phyloP scores from a whole-genome alignment of 2,113 vertebrate species.

The Canis aureus region DNA sequence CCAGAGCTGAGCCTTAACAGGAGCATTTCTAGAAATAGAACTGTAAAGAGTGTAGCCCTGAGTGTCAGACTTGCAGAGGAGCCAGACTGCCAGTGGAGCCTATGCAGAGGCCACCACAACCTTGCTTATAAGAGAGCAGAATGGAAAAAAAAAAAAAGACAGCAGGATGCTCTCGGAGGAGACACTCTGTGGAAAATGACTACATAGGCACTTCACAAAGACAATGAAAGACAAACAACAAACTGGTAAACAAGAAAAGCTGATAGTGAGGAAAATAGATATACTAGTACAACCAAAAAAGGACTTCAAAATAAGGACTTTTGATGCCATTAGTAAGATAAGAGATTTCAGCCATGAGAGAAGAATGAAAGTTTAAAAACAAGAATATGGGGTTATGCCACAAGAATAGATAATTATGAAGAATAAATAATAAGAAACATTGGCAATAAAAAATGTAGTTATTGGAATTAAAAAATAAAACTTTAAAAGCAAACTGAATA shows the following conservation, averaged over 20 bases:
- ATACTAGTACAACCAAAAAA: neutral
- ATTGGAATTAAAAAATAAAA: conserved; percentile 12
- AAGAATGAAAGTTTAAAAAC: neutral
- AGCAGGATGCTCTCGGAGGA: neutral
- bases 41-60: neutral
- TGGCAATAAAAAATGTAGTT: neutral
- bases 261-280: neutral
- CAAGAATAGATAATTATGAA: neutral
- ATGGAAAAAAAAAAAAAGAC: no score
- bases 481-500: neutral
- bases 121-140: neutral
- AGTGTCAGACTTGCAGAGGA: neutral
- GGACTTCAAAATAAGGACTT: neutral
- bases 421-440: neutral
- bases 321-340: conserved; percentile 14
- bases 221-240: neutral
- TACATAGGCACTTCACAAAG: neutral
- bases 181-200: neutral
- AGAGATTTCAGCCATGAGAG: neutral
- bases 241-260: neutral
- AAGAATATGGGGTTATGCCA: neutral
- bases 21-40: neutral
- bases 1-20: neutral
- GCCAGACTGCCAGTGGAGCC: neutral
- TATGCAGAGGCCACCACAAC: neutral